Base-by-base conservation (phyloP, 2,888 invertebrate species). In the Antitype chi region DNA sequence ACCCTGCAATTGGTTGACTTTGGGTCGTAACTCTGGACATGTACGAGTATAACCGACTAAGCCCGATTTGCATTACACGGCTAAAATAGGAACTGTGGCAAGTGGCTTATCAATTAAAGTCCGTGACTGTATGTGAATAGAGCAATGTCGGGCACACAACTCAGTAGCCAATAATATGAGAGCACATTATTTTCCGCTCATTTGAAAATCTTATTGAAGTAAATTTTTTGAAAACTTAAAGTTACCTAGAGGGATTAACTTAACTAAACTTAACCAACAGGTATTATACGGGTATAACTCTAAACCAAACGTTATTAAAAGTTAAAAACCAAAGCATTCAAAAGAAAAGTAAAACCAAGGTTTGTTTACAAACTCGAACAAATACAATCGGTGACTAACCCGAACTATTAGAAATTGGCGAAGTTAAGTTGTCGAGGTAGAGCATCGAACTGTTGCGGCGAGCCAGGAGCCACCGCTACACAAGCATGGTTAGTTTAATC, bases 401-500 rank as follows among this genome's bases (percentile, higher is more conserved):
- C 23, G 20, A 73, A 70, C 73, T 73, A 73, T 85, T 74, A 68
- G 63, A 78, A 78, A 57, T 82, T 25, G 70, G 43, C 67, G 49
- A 77, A 77, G 59, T 70, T 55, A 53, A 80, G 60, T 85, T 57
- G 60, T 66, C 28, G 25, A 81, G 52, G 68, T 23, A 23, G 32
- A 43, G 15, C 57, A 49, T 53, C 3, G 70, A 77, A 82, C 66
- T 72, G 83, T 74, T 62, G 86, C 28, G 79, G 79, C 38, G 57
- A 23, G 49, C 49, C 55, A 8, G 20, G 28, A 1, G 60, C 69
- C 68, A n/a, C 63, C 0, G 59, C 28, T 60, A 55, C 76, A 57
- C 25, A 6, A 23, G 15, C 70, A 17, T 13, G 60, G 32, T 53
- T 32, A 47, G 47, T 69, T 57, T 72, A 66, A 81, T 69, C 28